Percentiles rank a stretch among this genome's conserved stretches.
These are phyloP conservation scores for Epiperipatus broadwayi DNA, from an alignment of 2,888 invertebrate species.

Conservation along the genomic window DNA sequence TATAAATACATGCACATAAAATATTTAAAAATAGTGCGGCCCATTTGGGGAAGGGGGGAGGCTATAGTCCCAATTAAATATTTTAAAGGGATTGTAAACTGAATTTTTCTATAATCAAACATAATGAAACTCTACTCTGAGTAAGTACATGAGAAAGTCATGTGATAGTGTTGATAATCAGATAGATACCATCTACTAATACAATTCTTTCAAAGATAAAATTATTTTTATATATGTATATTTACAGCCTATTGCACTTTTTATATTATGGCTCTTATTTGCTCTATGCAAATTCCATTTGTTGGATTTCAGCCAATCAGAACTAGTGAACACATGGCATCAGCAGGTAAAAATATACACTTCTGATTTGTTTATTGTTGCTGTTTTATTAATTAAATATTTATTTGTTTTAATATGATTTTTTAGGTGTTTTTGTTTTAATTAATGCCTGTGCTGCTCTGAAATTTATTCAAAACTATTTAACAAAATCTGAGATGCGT, in stretches of 20 bases:
- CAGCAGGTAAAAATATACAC: constrained; percentile 43
- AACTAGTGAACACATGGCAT: constrained; percentile 99
- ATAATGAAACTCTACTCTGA: too few relatives aligned
- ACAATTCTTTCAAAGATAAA: neutral
- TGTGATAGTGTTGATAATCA: too few relatives aligned
- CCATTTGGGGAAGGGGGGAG: too few relatives aligned
- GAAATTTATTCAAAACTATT: constrained; percentile 64
- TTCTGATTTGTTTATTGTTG: constrained; percentile 14
- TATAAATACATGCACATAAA: too few relatives aligned
- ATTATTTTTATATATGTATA: neutral
- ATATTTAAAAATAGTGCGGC: too few relatives aligned
- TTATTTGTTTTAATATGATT: constrained; percentile 13
- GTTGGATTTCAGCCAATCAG: constrained; percentile 92
- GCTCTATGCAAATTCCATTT: constrained; percentile 75
- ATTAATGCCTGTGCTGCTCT: constrained; percentile 68
- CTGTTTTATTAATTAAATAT: constrained; percentile 7
- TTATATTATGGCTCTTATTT: constrained; percentile 77
- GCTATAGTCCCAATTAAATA: too few relatives aligned
- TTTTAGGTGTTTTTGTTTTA: constrained; percentile 76
- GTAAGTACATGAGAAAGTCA: too few relatives aligned
- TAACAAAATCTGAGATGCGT: constrained; percentile 74
- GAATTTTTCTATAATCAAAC: too few relatives aligned
- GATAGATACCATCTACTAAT: constrained; percentile 1
- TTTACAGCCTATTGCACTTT: constrained; percentile 80
- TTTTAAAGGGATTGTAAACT: too few relatives aligned